phyloP scores from a whole-genome alignment of 2,797 vertebrate species.

The Siniperca undulata region DNA sequence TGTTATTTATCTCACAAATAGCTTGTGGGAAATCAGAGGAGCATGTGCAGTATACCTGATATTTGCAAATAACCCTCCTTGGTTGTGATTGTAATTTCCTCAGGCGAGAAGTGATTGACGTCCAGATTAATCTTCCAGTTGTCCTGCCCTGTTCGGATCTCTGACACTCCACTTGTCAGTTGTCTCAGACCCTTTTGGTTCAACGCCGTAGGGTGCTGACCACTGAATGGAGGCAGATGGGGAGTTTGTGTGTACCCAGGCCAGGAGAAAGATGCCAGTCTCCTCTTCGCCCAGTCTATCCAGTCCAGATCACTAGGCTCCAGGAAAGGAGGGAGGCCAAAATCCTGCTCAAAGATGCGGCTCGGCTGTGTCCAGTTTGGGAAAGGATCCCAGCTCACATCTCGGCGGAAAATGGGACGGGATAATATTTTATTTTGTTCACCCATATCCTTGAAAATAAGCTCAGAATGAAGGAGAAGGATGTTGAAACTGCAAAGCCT shows the following conservation, averaged over 20 bases:
- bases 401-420: conserved; percentile 82
- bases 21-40: neutral
- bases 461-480: conserved; percentile 17
- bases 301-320: conserved; percentile 79
- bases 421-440: conserved; percentile 74
- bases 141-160: conserved; percentile 71
- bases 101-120: conserved; percentile 81
- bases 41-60: conserved; percentile 71
- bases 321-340: conserved; percentile 82
- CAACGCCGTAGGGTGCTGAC: neutral
- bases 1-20: neutral
- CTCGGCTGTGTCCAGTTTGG: conserved; percentile 79
- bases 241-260: conserved; percentile 68
- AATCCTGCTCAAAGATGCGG: conserved; percentile 76
- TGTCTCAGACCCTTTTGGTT: conserved; percentile 43
- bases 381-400: conserved; percentile 80
- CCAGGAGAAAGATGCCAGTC: conserved; percentile 74
- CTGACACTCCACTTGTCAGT: conserved; percentile 73
- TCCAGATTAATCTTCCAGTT: conserved; percentile 84
- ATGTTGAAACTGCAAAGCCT: conserved; percentile 31
- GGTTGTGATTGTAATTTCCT: conserved; percentile 80
- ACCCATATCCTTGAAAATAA: conserved; percentile 68
- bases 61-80: conserved; percentile 83
- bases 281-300: conserved; percentile 82
- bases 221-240: conserved; percentile 57